Percentiles rank a stretch among this genome's conserved stretches.
Conservation (phyloP, 2,888 invertebrate species). For the Pyrrhosoma nymphula region DNA sequence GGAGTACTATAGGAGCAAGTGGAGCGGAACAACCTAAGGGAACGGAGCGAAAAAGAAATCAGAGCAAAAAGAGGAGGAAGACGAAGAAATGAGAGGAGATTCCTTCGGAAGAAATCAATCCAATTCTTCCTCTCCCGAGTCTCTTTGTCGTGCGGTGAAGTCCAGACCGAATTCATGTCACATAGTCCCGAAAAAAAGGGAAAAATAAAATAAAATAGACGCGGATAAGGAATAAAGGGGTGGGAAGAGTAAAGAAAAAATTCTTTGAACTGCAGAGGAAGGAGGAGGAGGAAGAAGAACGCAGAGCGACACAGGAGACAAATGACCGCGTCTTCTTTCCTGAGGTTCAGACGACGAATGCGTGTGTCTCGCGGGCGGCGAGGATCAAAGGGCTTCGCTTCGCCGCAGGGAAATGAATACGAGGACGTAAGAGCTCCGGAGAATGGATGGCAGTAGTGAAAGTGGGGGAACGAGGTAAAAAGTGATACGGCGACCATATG, state of each 20-base stretch:
- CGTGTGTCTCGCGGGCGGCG: neutral
- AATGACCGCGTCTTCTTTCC: neutral
- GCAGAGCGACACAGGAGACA: neutral
- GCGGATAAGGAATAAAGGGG: neutral
- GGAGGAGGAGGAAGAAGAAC: neutral
- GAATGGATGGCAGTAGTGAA: neutral
- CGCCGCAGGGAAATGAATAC: neutral
- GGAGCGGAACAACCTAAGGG: neutral
- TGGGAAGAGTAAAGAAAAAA: neutral
- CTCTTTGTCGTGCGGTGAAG: neutral
- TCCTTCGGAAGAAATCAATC: conserved; percentile 48
- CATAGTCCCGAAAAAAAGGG: conserved; percentile 36
- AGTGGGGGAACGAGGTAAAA: neutral
- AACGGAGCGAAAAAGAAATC: neutral
- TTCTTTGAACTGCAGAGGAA: neutral
- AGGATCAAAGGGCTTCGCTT: neutral
- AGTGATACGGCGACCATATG: neutral
- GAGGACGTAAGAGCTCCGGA: neutral
- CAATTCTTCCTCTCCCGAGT: neutral
- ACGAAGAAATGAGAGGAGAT: neutral
- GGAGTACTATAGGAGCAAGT: neutral
- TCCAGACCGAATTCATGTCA: conserved; percentile 37
- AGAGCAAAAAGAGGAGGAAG: neutral
- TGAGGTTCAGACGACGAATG: neutral
- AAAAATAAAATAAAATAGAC: neutral